These are phyloP conservation scores for Ophion costatus DNA, from an alignment of 2,888 invertebrate species.

Conservation along the genomic window DNA sequence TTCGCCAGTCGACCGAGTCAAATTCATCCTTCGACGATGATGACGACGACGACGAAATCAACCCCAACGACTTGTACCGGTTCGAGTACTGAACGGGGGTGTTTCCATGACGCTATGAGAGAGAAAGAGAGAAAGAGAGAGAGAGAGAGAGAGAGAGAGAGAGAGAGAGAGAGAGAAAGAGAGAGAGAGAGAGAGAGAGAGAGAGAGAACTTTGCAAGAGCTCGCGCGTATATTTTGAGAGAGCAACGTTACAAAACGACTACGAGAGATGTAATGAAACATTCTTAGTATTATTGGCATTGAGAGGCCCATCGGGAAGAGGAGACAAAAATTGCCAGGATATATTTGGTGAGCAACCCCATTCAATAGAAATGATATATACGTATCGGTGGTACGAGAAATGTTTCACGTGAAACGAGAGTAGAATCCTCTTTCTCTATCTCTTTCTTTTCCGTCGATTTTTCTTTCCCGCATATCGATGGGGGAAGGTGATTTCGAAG, in stretches of 20 bases:
- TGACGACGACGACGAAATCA: slow-evolving; percentile 35
- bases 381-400: not conserved
- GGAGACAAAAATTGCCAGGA: slow-evolving; percentile 24
- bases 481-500: too few relatives aligned
- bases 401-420: slow-evolving; percentile 14
- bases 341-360: slow-evolving; percentile 49
- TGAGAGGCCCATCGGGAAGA: slow-evolving; percentile 61
- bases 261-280: slow-evolving; percentile 80
- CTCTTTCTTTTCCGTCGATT: not conserved
- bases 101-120: slow-evolving; percentile 80
- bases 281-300: slow-evolving; percentile 78
- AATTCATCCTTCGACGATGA: slow-evolving; percentile 59
- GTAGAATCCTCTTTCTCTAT: not conserved
- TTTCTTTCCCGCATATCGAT: too few relatives aligned
- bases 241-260: slow-evolving; percentile 73
- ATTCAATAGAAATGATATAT: slow-evolving; percentile 8
- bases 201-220: slow-evolving; percentile 15
- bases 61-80: slow-evolving; percentile 61
- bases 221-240: slow-evolving; percentile 57
- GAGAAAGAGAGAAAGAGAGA: slow-evolving; percentile 34
- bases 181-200: slow-evolving; percentile 52
- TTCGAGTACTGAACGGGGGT: slow-evolving; percentile 68
- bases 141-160: slow-evolving; percentile 33
- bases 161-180: slow-evolving; percentile 5
- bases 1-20: slow-evolving; percentile 66